Percentiles rank a stretch among this genome's conserved stretches.
These are phyloP conservation scores for Mesoclemmys tuberculata DNA, from an alignment of 2,113 vertebrate species.

Conservation along the genomic window DNA sequence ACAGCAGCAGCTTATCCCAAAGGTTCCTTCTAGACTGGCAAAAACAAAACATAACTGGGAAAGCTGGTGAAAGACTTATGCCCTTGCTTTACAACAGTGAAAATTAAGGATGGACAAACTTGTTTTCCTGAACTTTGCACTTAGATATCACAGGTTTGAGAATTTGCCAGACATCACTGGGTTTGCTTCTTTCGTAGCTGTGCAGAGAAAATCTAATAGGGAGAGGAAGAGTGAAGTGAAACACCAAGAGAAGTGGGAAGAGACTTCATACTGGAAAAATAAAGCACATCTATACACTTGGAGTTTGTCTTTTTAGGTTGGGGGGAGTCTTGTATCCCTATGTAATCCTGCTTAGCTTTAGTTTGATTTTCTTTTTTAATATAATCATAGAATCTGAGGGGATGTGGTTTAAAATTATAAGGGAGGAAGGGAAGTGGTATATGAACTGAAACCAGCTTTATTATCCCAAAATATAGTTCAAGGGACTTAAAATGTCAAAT, in stretches of 20 bases:
- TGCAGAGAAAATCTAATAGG: not conserved
- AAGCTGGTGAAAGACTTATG: not conserved
- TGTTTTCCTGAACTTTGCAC: not conserved
- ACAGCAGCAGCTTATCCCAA: not conserved
- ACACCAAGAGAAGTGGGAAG: not conserved
- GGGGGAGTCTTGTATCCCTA: not conserved
- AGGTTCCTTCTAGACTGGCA: accelerated
- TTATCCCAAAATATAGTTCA: not conserved
- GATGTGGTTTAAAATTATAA: not conserved
- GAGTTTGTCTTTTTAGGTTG: not conserved
- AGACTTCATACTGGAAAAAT: not conserved
- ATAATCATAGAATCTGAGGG: not conserved
- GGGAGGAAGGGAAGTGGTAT: not conserved
- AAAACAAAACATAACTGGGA: not conserved
- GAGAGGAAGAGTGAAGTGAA: not conserved
- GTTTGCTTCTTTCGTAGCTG: not conserved
- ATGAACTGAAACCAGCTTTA: not conserved
- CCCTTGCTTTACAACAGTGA: not conserved
- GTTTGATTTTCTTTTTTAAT: not conserved
- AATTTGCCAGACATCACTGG: not conserved
- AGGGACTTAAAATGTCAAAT: not conserved
- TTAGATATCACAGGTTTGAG: not conserved
- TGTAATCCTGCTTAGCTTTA: not conserved
- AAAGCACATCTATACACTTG: not conserved
- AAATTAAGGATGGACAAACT: not conserved